Base-by-base conservation (phyloP, 2,113 vertebrate species). In the Mugil cephalus region DNA sequence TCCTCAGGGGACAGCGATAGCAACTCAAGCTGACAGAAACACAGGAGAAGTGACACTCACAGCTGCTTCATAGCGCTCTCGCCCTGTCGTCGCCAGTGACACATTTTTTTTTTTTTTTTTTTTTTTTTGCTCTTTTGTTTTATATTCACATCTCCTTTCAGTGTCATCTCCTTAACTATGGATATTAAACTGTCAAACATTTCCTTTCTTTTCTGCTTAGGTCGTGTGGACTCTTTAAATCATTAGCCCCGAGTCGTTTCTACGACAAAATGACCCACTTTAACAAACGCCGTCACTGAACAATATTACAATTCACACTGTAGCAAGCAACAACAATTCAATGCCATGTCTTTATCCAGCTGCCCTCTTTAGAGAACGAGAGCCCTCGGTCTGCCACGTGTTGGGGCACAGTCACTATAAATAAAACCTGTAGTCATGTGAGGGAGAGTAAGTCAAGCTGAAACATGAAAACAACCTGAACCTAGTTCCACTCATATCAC, bases 1-100 rank as follows among this genome's bases (percentile, higher is more conserved):
- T 71, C 67, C 80, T 68, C 35, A 39, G 48, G 66, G 53, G 73
- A 59, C 78, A 78, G 59, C 60, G 73, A 82, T 58, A 62, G 89
- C 81, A 92, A 91, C 87, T 84, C 74, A 90, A 89, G 84, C 86
- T 73, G 88, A 78, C 68, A 89, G 80, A 93, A 93, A 93, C 88
- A 92, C 73, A 76, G 68, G 69, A 61, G 67, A 89, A 90, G 63
- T 90, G 91, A 92, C 91, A 93, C 71, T 55, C 43, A 80, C 93
- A 93, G 92, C 91, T 94, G 93, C 77, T 73, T 59, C 78, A 42
- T 4, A 50, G 60, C 72, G 66, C 66, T 55, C 67, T 54, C 50
- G 55, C 66, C 65, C 17, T 15, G 17, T 3, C 0, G 10, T 17
- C 40, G 51, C 30, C 52, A 48, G 24, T 36, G 34, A 24, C 34